Evolutionary conservation across 2,113 vertebrate species (phyloP), one percentile per base, ranked within the genome.

Genomic region (Ranitomeya imitator): DNA sequence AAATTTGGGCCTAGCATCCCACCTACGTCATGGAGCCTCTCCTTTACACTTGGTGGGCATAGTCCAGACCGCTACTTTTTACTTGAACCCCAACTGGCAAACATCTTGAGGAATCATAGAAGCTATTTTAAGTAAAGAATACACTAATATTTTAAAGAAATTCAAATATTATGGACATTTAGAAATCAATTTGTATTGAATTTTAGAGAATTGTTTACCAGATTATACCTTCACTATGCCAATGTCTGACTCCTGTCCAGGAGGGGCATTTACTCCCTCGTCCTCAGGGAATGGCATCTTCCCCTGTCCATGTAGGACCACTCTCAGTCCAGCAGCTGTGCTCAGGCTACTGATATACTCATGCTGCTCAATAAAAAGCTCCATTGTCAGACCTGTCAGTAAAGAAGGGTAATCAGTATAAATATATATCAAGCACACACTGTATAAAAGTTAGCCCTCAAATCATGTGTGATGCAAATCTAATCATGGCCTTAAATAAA

Each of bases 241-340:
- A 76, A 90, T 79, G 23, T 90, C 89, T 23, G 89, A 88, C 57
- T 90, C 89, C 67, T 90, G 89, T 7, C 89, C 89, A 73, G 89
- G 89, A 23, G 89, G 86, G 37, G 88, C 80, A 78, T 88, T 90
- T 13, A 90, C 89, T 55, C 89, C 86, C 19, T 90, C 89, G 13
- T 90, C 89, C 61, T 90, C 89, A 16, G 89, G 89, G 12, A 90
- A 88, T 6, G 89, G 89, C 86, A 90, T 90, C 57, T 88, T 88
- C 16, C 86, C 83, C 45, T 90, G 89, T 52, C 86, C 89, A 57
- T 90, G 89, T 11, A 90, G 67, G n/a, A 88, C 80, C 12, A 90
- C 73, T 81, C 89, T 79, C 16, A 90, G 12, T 14, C 89, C 89
- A 23, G 86, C 89, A 11, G 89, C 63, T 54, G 86, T 87, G 63